Percentiles rank a stretch among this genome's conserved stretches.
These are phyloP conservation scores for Cecropterus lyciades DNA, from an alignment of 1,140 invertebrate species.

Conservation along the genomic window DNA sequence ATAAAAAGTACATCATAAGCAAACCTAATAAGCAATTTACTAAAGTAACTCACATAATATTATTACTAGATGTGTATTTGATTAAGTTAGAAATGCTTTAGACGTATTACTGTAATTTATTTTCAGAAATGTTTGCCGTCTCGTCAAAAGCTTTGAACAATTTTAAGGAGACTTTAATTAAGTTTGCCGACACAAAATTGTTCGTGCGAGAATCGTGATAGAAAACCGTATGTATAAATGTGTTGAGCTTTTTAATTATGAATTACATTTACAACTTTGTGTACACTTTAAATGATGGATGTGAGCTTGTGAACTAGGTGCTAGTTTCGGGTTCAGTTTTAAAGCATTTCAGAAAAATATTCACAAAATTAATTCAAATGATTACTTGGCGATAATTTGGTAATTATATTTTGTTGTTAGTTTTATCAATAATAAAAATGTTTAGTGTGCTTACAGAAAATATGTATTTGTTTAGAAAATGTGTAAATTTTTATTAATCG, in stretches of 20 bases:
- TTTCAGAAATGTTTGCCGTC: slow-evolving; percentile 30
- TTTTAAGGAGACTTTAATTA: slow-evolving; percentile 36
- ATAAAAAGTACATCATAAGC: too few species aligned
- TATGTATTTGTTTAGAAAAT: too few species aligned
- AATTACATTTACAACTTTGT: slow-evolving; percentile 28
- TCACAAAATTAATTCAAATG: too few species aligned
- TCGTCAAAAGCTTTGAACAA: slow-evolving; percentile 29
- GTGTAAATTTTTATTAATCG: too few species aligned
- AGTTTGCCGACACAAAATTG: slow-evolving; percentile 31
- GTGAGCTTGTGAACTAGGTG: not conserved
- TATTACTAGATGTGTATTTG: slow-evolving; percentile 1
- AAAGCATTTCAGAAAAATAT: too few species aligned
- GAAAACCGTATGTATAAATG: slow-evolving; percentile 28
- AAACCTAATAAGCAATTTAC: too few species aligned
- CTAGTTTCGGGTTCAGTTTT: too few species aligned
- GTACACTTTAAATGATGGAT: not conserved
- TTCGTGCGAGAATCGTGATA: slow-evolving; percentile 30
- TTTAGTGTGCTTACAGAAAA: too few species aligned
- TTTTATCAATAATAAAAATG: too few species aligned
- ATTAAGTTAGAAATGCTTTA: slow-evolving; percentile 17
- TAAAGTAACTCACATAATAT: too few species aligned
- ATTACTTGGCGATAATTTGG: too few species aligned
- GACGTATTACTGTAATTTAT: slow-evolving; percentile 33
- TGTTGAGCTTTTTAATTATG: slow-evolving; percentile 22
- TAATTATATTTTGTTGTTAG: too few species aligned